Evolutionary conservation across 2,888 invertebrate species (phyloP), one percentile per base, ranked within the genome.

Genomic region (Heteromurus nitidus): DNA sequence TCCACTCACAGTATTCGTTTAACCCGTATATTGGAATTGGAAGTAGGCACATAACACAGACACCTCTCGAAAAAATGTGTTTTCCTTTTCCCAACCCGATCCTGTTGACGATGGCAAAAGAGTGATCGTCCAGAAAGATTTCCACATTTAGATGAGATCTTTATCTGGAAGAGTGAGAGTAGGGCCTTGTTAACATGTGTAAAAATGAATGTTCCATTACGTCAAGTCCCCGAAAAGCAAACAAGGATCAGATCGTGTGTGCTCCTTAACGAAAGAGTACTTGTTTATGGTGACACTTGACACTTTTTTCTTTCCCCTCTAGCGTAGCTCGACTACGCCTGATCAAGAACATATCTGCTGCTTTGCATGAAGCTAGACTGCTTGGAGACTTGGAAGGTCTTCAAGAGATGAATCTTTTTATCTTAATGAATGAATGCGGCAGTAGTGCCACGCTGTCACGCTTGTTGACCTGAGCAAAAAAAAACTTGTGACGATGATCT

Each of bases 111-210:
- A 55, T 47, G 24, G 53, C 20, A 55, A n/a, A 31, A 16, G 50
- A 36, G 58, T 53, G 81, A 81, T 81, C 74, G 55, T 65, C 75
- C 75, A 65, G 75, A 81, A 81, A 81, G 75, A 80, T 80, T 72
- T 74, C 72, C 80, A 81, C 80, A 81, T 81, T 81, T 74, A 74
- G 80, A 81, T 81, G 81, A 75, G 81, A 81, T 81, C 55, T 28
- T 81, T 75, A 75, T 81, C 81, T n/a, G 53, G 13, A 13, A 30
- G 36, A 30, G 68, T 47, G 44, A 47, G 0, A 42, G 42, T 50
- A 24, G 64, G 68, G 30, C 68, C 65, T 75, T 75, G 76, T 76
- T 47, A 76, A 76, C 77, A 77, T 70, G 77, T 62, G 76, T 76
- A 64, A 67, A n/a, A 75, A 9, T 36, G 55, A 47, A 36, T 53